Evolutionary conservation across 2,113 vertebrate species (phyloP).

Genomic region (Oncorhynchus nerka): DNA sequence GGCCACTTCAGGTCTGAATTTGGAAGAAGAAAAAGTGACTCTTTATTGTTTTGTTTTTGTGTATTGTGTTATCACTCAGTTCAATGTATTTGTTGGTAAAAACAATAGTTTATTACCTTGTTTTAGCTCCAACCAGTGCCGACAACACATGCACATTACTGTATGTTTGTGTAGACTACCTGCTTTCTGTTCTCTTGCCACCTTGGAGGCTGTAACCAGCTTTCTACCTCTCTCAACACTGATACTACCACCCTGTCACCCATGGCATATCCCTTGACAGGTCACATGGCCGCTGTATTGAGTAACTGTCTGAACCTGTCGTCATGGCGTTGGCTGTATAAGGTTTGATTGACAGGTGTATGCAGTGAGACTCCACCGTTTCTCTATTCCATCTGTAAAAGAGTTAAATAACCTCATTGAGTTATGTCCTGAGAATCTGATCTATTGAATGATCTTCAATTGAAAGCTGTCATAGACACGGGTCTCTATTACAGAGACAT

Average conservation of each 20-base stretch:
- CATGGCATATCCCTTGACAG: slow-evolving; percentile 6
- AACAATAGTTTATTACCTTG: too few relatives aligned
- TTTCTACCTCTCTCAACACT: not conserved
- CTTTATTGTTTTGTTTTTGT: not conserved
- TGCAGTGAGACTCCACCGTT: not conserved
- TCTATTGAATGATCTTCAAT: not conserved
- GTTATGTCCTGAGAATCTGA: not conserved
- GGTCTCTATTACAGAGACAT: too few relatives aligned
- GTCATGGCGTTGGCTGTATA: slow-evolving; percentile 12
- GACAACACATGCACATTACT: too few relatives aligned
- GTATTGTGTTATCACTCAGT: not conserved
- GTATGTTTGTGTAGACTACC: too few relatives aligned
- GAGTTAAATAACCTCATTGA: not conserved
- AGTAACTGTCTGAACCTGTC: slow-evolving; percentile 36
- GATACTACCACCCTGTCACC: not conserved
- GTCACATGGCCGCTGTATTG: slow-evolving; percentile 33
- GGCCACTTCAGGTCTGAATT: slow-evolving; percentile 50
- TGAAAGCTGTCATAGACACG: not conserved
- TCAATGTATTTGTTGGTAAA: too few relatives aligned
- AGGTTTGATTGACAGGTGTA: slow-evolving; percentile 24
- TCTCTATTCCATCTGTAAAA: not conserved
- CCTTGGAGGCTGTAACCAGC: not conserved
- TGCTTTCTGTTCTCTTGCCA: not conserved
- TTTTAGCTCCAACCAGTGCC: too few relatives aligned
- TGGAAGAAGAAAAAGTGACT: slow-evolving; percentile 3